Conservation (phyloP, 2,113 vertebrate genomes). For the Excalfactoria chinensis region DNA sequence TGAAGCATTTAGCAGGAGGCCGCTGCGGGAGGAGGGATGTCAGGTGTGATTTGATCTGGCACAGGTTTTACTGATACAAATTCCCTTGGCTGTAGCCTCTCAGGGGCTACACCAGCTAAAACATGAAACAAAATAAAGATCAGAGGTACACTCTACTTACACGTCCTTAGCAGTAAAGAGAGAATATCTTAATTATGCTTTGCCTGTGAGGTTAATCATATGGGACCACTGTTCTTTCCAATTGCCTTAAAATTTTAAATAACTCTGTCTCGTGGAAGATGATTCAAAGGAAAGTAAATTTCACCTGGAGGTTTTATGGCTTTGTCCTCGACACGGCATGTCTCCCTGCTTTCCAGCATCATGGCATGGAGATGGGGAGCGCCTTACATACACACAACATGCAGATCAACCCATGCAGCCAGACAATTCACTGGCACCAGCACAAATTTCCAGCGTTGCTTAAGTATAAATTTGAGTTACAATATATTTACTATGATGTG, state of each 20-base stretch:
- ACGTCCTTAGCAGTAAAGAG: slow-evolving; percentile 10
- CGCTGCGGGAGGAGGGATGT: background rate
- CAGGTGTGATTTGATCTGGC: slow-evolving; percentile 61
- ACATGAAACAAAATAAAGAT: slow-evolving; percentile 43
- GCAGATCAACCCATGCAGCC: rapidly evolving
- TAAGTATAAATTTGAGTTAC: background rate
- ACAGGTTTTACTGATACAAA: background rate
- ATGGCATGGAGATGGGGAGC: rapidly evolving
- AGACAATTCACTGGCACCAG: background rate
- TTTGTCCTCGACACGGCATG: background rate
- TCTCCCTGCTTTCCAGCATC: background rate
- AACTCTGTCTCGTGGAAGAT: background rate
- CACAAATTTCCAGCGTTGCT: background rate
- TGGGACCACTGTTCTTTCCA: background rate
- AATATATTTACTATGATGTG: background rate
- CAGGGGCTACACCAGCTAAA: slow-evolving; percentile 13
- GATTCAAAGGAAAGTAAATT: slow-evolving; percentile 8
- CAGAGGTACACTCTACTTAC: slow-evolving; percentile 20
- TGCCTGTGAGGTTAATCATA: slow-evolving; percentile 16
- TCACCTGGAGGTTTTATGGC: rapidly evolving
- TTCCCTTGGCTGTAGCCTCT: slow-evolving; percentile 41
- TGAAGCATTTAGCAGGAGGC: background rate
- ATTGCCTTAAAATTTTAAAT: slow-evolving; percentile 6
- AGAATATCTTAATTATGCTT: slow-evolving; percentile 37
- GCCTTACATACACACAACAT: background rate